Conservation (phyloP, 2,797 vertebrate species). For the Numenius phaeopus region DNA sequence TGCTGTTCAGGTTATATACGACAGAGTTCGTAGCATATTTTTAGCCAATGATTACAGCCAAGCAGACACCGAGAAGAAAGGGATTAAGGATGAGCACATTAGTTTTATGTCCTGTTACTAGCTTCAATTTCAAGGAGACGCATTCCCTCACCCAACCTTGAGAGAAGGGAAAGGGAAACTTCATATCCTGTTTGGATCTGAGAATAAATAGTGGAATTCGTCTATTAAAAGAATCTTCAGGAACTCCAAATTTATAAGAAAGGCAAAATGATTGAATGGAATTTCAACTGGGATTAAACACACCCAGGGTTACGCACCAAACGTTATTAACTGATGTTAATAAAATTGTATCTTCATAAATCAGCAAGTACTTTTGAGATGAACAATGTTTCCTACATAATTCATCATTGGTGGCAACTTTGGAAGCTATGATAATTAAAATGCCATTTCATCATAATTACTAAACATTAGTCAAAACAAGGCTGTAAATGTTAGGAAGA, state of each 20-base stretch:
- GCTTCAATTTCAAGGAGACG: background rate
- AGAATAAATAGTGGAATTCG: background rate
- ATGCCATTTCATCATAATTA: background rate
- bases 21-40: background rate
- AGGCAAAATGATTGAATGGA: background rate
- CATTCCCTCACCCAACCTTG: background rate
- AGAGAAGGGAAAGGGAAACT: background rate
- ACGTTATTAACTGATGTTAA: background rate
- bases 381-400: background rate
- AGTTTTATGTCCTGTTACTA: background rate
- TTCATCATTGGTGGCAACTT: background rate
- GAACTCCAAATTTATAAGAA: background rate
- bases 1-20: background rate
- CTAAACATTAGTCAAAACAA: background rate
- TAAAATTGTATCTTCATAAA: background rate
- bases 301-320: background rate
- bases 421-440: constrained; percentile 17
- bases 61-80: background rate
- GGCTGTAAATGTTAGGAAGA: background rate
- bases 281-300: background rate
- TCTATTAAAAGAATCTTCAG: background rate
- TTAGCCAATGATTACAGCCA: background rate
- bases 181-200: background rate
- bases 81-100: background rate
- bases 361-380: background rate